Base-by-base conservation (phyloP, 2,888 invertebrate species). In the Nesidiocoris tenuis region DNA sequence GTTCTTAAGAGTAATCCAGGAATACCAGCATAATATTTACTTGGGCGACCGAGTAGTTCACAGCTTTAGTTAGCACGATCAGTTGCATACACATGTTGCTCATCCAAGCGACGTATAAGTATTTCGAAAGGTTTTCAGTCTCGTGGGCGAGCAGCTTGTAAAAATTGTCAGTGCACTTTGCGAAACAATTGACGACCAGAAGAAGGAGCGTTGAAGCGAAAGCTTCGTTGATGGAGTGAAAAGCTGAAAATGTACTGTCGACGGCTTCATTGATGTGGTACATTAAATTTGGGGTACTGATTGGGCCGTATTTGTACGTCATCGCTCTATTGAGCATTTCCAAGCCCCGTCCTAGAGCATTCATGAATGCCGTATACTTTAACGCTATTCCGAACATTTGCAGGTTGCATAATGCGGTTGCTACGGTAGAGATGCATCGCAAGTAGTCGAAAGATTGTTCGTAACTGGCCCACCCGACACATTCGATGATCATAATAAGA, bases 161-260 rank as follows among this genome's bases (percentile, higher is more conserved):
- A 17, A 70, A 70, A 23, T 70, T 70, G 18, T 70, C 70, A 12
- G 70, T 70, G 18, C 70, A 70, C 24, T 70, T 70, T 5, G 61
- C 61, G 19, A 70, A 61, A 54, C 59, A 59, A 39, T 70, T 70
- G 12, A 70, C 1, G 9, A 70, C 70, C 12, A 70, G 24, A 24
- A 70, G n/a, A 21, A 70, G 25, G 2, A 70, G 59, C 12, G 70
- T 70, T 3, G 70, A 25, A 7, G 70, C 57, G 19, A 70, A 70
- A 1, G 25, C 25, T 25, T 25, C 17, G 25, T 70, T 57, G 57
- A 70, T 59, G 21, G 18, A 23, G 25, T 61, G 24, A 17, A 59
- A 7, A 25, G 25, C 19, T 3, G 19, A 25, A 17, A 24, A 18
- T 12, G 61, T 59, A n/a, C 23, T 17, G 25, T 70, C 70, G 24